These are phyloP conservation scores for Chondrosia reniformis DNA, from an alignment of 37 sponge, comb jelly and placozoan genomes.

Conservation along the genomic window DNA sequence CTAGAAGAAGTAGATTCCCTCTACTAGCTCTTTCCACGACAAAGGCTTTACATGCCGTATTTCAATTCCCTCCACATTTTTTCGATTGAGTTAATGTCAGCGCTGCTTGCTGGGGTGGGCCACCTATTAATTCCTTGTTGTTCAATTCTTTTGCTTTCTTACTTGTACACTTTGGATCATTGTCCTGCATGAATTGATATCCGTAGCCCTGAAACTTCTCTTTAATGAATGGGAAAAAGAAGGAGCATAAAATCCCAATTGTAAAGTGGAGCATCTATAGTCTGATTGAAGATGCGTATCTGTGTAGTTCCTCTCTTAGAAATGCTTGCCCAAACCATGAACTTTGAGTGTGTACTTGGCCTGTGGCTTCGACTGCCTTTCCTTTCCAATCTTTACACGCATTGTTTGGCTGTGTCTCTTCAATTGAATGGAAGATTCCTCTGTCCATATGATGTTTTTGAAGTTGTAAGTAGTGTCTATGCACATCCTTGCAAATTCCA, in stretches of 20 bases:
- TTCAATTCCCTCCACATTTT: too few species aligned
- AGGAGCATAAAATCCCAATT: background rate
- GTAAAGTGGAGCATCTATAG: slow-evolving; percentile 4
- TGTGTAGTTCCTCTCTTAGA: slow-evolving; percentile 2
- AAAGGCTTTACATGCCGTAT: too few species aligned
- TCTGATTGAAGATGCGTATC: background rate
- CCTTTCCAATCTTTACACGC: background rate
- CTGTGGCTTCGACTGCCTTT: slow-evolving; percentile 10
- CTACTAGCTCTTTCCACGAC: too few species aligned
- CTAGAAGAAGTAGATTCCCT: too few species aligned
- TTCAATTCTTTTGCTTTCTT: background rate
- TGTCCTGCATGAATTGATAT: slow-evolving; percentile 14
- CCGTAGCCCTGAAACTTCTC: background rate
- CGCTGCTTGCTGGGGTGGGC: too few species aligned
- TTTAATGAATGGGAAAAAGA: background rate
- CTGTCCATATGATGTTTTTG: slow-evolving; percentile 1
- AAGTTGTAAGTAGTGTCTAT: background rate
- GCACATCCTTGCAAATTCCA: background rate
- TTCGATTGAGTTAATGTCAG: too few species aligned
- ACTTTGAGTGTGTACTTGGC: background rate
- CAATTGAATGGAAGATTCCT: slow-evolving; percentile 12
- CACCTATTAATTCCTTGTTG: slow-evolving; percentile 4
- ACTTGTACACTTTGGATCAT: background rate
- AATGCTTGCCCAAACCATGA: slow-evolving; percentile 8
- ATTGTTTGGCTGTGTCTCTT: background rate